Evolutionary conservation across 2,113 vertebrate genomes (phyloP).

Genomic region (Lethenteron camtschaticum): DNA sequence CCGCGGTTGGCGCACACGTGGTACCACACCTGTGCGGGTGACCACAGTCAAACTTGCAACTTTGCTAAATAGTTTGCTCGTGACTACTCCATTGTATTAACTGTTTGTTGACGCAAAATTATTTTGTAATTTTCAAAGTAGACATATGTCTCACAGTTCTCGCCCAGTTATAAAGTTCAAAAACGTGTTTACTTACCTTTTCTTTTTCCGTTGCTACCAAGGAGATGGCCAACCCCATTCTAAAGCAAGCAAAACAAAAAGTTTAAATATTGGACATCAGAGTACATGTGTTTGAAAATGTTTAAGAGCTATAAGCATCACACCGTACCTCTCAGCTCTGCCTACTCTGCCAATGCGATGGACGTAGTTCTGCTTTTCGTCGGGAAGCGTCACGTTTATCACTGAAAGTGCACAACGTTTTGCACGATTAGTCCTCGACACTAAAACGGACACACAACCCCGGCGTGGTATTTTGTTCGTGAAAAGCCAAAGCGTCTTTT

Average conservation of each 20-base stretch:
- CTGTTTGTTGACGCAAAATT: too few relatives aligned
- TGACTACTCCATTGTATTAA: too few relatives aligned
- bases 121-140: neutral
- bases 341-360: constrained; percentile 91
- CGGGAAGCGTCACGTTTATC: constrained; percentile 88
- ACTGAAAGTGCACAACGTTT: constrained; percentile 24
- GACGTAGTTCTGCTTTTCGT: constrained; percentile 96
- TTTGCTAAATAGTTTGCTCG: too few relatives aligned
- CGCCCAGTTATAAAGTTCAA: neutral
- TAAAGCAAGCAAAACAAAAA: constrained; percentile 18
- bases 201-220: constrained; percentile 88
- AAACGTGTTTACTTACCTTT: constrained; percentile 34
- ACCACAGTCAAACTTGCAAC: too few relatives aligned
- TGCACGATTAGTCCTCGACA: neutral
- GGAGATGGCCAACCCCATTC: constrained; percentile 92
- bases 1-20: constrained; percentile 70
- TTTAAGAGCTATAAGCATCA: neutral
- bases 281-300: neutral
- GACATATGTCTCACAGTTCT: neutral
- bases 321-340: constrained; percentile 58
- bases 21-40: constrained; percentile 63
- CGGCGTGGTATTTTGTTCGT: too few relatives aligned
- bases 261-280: constrained; percentile 7
- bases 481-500: too few relatives aligned
- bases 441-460: neutral